These are phyloP conservation scores for Phymanthus crucifer DNA, from an alignment of 92 coral and sea anemone genomes.

Conservation along the genomic window DNA sequence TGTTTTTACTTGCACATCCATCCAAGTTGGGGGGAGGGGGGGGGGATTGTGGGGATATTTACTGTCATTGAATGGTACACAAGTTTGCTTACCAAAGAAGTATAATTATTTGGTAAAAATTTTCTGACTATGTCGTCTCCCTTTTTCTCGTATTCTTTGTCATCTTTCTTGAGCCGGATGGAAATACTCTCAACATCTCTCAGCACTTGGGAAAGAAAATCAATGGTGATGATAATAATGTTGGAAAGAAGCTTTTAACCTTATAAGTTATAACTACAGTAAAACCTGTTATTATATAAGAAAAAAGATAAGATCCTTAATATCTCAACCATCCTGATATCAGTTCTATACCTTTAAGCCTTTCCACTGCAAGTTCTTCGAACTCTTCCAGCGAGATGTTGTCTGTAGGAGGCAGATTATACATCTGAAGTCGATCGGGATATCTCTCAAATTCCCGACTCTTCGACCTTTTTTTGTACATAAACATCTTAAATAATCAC, in stretches of 20 bases:
- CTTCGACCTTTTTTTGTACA: conserved; percentile 21
- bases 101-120: conserved; percentile 45
- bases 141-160: conserved; percentile 41
- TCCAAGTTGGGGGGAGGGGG: too few species aligned
- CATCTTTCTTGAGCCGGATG: conserved; percentile 70
- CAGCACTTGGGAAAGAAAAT: conserved; percentile 46
- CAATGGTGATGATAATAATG: too few species aligned
- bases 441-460: conserved; percentile 34
- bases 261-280: too few species aligned
- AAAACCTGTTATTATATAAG: too few species aligned
- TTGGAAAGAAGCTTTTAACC: too few species aligned
- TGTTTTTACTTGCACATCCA: too few species aligned
- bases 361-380: conserved; percentile 86
- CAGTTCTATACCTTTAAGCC: conserved; percentile 79
- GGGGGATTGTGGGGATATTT: too few species aligned
- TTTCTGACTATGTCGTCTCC: conserved; percentile 51
- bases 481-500: conserved; percentile 30
- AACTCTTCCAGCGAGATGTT: conserved; percentile 92
- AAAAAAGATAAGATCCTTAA: too few species aligned
- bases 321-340: too few species aligned
- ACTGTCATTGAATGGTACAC: too few species aligned
- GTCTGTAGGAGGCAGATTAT: conserved; percentile 84
- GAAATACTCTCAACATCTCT: conserved; percentile 88
- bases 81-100: neutral
- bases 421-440: conserved; percentile 82